Evolutionary conservation across 2,113 vertebrate genomes (phyloP), one percentile per base, ranked within the genome.

Genomic region (Sylvietta virens): DNA sequence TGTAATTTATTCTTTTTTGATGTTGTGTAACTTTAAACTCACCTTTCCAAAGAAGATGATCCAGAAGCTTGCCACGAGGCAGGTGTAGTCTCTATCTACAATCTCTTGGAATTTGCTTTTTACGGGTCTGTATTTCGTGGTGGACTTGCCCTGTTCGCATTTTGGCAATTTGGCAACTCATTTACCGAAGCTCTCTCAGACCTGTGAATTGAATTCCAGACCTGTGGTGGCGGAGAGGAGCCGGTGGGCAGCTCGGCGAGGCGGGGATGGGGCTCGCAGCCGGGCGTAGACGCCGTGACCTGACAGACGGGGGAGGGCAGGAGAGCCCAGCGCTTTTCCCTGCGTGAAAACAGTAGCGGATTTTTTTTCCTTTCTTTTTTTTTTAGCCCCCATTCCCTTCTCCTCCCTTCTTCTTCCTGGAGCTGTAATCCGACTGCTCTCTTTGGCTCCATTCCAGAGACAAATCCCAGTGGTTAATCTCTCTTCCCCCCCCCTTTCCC

Each of bases 401-500:
- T 67, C 23, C 31, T 31, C 47, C 56, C 20, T 23, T 16, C 20
- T 78, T 67, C 60, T 86, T 94, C 70, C 48, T 14, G 30, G 67
- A 72, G 51, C 93, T 96, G 96, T 85, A 94, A 97, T 93, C 94
- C 72, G 91, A 90, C 93, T 97, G 96, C 96, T 94, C 77, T 58
- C 84, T 81, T 88, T 97, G 97, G 98, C 97, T 72, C 17, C 14
- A 31, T 65, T 97, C 97, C 97, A 97, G 93, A 53, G 88, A 53
- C 93, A 76, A 94, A 90, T 92, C 97, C 96, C 56, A 95, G 86
- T 3, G 88, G 79, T 92, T 85, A 54, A 81, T 90, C 88, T 33
- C 72, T 56, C 30, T 84, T 35, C 28, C 42, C 58, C 51, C 51
- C 35, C 60, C 62, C 28, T 64, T 72, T 81, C 44, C 67, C 84